Conservation (phyloP, 1,140 invertebrate genomes). For the Aphelenchoides fujianensis region DNA sequence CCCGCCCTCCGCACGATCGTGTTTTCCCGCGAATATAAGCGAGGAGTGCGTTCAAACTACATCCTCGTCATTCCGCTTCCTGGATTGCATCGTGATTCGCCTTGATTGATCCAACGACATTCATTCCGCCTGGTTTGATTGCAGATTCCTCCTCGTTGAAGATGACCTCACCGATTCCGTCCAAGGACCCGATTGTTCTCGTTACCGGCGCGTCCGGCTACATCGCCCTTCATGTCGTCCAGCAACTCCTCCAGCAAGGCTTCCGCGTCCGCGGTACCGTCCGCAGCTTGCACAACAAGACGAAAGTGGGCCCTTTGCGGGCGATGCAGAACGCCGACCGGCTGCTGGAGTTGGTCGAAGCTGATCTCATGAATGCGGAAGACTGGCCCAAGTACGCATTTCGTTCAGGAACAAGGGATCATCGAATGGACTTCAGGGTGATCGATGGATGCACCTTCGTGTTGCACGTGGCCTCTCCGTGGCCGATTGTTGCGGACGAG, state of each 20-base stretch:
- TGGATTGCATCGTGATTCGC: no score
- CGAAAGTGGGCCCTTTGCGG: conserved; percentile 62
- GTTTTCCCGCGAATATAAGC: no score
- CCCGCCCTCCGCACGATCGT: no score
- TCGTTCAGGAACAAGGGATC: background rate
- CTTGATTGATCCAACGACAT: no score
- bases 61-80: no score
- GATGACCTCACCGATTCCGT: no score
- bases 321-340: conserved; percentile 60
- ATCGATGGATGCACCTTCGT: conserved; percentile 66
- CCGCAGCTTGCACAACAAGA: conserved; percentile 64
- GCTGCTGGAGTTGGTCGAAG: conserved; percentile 65
- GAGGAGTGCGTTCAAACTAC: no score
- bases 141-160: no score
- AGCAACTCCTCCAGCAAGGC: conserved; percentile 66
- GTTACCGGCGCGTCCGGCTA: conserved; percentile 68
- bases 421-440: conserved; percentile 50
- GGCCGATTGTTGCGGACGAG: conserved; percentile 64
- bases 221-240: conserved; percentile 67
- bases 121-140: no score
- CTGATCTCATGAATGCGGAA: conserved; percentile 59
- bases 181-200: no score
- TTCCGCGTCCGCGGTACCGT: conserved; percentile 68
- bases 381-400: conserved; percentile 33
- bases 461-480: conserved; percentile 68